A percentile compares a stretch with the other conserved stretches of the same genome.
Conservation (phyloP, 2,797 vertebrate genomes). For the Phoebastria nigripes region DNA sequence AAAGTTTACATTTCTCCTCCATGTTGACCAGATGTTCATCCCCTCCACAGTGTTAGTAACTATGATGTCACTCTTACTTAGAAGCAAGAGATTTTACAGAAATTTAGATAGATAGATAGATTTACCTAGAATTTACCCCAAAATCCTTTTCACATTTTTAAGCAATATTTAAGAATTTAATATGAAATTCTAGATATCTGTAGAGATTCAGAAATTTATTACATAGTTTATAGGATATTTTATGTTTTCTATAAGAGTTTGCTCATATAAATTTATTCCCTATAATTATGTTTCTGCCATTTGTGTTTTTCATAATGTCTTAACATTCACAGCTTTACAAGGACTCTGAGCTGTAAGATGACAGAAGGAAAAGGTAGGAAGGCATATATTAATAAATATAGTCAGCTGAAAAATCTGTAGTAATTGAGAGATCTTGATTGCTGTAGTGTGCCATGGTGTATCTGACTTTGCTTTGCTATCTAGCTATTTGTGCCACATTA, state of each 20-base stretch:
- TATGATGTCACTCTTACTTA: not conserved
- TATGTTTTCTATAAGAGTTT: not conserved
- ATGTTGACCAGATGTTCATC: not conserved
- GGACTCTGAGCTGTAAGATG: not conserved
- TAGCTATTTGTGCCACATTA: not conserved
- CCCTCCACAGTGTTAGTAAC: not conserved
- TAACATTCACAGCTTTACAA: not conserved
- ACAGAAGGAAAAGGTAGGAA: not conserved
- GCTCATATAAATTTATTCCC: not conserved
- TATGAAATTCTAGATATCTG: not conserved
- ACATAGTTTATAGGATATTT: not conserved
- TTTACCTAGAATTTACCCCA: not conserved
- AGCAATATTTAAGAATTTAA: not conserved
- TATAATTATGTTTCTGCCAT: not conserved
- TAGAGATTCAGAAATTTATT: not conserved
- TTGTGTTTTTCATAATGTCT: not conserved
- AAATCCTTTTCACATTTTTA: not conserved
- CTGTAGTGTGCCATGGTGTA: accelerated
- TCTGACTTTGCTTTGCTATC: not conserved
- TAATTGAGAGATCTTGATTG: not conserved
- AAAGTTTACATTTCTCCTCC: not conserved
- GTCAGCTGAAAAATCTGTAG: not conserved
- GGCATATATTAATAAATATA: not conserved
- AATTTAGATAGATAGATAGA: not conserved
- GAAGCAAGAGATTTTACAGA: not conserved